A percentile compares a stretch with the other conserved stretches of the same genome.
These are phyloP conservation scores for Platanista minor DNA, from an alignment of 2,113 vertebrate species.

Conservation along the genomic window DNA sequence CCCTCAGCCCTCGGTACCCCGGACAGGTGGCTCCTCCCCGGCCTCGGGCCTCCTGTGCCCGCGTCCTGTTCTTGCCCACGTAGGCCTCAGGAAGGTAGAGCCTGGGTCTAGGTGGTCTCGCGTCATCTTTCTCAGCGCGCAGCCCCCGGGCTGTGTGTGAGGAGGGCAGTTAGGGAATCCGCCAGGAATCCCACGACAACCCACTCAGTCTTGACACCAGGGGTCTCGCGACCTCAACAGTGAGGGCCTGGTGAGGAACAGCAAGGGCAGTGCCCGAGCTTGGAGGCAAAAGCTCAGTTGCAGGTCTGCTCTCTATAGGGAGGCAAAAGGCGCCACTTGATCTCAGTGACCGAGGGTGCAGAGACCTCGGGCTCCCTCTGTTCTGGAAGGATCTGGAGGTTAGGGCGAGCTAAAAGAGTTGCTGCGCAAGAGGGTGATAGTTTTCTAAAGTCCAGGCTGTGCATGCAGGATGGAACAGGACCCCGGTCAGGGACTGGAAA, in stretches of 20 bases:
- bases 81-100: constrained; percentile 78
- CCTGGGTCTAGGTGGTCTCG: not conserved
- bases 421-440: too few species aligned
- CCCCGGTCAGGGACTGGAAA: not conserved
- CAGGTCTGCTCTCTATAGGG: not conserved
- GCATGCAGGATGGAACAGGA: not conserved
- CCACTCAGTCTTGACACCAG: not conserved
- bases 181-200: not conserved
- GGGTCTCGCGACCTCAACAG: not conserved
- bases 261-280: too few species aligned
- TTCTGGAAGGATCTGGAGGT: not conserved
- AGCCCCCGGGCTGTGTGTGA: not conserved
- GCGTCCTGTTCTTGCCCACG: constrained; percentile 91
- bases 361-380: not conserved
- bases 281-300: not conserved
- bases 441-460: not conserved
- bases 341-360: not conserved
- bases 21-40: constrained; percentile 22
- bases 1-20: constrained; percentile 65
- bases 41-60: constrained; percentile 76
- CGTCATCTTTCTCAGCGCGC: not conserved
- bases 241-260: not conserved
- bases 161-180: not conserved
- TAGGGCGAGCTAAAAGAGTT: not conserved
- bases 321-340: not conserved